Percentiles rank a stretch among this genome's conserved stretches.
Evolutionary conservation across 2,888 invertebrate genomes (phyloP).

Genomic region (Monoplex corrugatus): DNA sequence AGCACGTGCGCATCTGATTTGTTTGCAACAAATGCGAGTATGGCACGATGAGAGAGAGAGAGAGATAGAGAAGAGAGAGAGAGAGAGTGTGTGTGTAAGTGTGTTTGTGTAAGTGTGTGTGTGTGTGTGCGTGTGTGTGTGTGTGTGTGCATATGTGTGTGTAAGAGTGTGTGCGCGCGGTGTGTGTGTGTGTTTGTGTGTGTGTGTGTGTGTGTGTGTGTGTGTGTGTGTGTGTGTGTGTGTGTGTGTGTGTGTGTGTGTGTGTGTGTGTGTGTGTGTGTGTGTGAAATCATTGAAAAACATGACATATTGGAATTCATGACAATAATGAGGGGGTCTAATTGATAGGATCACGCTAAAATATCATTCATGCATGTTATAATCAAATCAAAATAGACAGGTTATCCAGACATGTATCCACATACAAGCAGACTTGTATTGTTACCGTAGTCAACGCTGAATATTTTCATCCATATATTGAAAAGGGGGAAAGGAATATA

Average conservation of each 20-base stretch:
- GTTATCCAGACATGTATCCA: neutral
- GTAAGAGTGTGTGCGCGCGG: neutral
- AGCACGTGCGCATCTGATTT: neutral
- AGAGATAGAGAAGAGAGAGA: neutral
- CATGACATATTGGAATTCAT: neutral
- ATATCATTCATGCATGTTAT: too few relatives aligned
- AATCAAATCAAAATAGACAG: neutral
- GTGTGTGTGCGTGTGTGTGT: neutral
- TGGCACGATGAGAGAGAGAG: neutral
- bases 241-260: too few relatives aligned
- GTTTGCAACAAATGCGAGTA: neutral
- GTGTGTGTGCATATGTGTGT: neutral
- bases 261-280: neutral
- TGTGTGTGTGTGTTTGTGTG: neutral
- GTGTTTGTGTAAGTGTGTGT: neutral
- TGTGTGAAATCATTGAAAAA: neutral
- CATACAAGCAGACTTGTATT: too few relatives aligned
- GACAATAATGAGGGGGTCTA: too few relatives aligned
- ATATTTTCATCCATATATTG: too few relatives aligned
- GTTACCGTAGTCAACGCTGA: too few relatives aligned
- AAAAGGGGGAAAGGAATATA: too few relatives aligned
- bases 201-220: neutral
- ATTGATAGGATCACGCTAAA: too few relatives aligned
- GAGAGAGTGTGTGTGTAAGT: neutral
- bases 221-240: neutral